phyloP scores from a whole-genome alignment of 2,888 invertebrate species.

The Deroplatys truncata region DNA sequence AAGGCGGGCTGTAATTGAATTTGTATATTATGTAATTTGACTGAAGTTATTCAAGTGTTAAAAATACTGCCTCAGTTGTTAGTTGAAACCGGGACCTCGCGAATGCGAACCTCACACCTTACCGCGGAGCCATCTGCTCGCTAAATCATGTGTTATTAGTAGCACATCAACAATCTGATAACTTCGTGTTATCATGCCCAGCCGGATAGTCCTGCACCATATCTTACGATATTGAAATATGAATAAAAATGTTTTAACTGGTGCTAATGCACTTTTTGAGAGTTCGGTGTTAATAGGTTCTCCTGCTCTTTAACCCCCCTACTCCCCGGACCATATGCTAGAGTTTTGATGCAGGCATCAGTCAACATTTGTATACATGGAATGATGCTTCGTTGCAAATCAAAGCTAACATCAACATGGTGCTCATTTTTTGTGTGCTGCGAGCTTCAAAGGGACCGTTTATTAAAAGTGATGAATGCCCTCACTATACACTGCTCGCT shows the following conservation, averaged over 20 bases:
- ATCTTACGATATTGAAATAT: not conserved
- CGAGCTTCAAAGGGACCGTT: not conserved
- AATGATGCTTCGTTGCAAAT: not conserved
- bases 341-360: not conserved
- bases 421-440: not conserved
- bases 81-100: too few relatives aligned
- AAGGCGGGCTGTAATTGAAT: too few relatives aligned
- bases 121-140: too few relatives aligned
- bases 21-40: too few relatives aligned
- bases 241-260: not conserved
- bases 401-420: not conserved
- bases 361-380: not conserved
- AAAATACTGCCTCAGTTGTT: too few relatives aligned
- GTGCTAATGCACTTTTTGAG: not conserved
- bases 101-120: too few relatives aligned
- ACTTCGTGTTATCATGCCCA: too few relatives aligned
- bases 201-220: too few relatives aligned
- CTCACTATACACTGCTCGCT: not conserved
- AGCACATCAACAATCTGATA: too few relatives aligned
- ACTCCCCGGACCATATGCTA: not conserved
- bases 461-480: not conserved
- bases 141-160: too few relatives aligned
- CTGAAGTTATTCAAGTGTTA: too few relatives aligned
- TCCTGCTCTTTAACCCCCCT: not conserved
- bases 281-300: not conserved